Conservation (phyloP, 1,140 invertebrate genomes). For the Drosophila subpulchrella region DNA sequence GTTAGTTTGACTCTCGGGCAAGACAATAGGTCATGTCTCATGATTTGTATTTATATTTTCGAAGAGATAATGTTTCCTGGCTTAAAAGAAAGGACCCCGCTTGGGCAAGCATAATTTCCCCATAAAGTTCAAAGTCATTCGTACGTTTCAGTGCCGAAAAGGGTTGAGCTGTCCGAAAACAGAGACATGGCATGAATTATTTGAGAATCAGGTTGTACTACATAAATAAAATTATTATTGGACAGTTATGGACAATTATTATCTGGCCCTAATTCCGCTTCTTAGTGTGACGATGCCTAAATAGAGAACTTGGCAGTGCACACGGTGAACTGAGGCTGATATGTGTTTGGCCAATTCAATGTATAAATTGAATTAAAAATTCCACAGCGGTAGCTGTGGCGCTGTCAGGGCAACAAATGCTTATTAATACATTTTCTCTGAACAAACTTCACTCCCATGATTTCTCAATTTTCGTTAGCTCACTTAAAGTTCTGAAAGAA, state of each 20-base stretch:
- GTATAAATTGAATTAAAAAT: constrained; percentile 65
- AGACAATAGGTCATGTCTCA: constrained; percentile 32
- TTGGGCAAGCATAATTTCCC: constrained; percentile 57
- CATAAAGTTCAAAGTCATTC: constrained; percentile 77
- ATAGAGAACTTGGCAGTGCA: constrained; percentile 32
- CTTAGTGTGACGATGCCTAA: constrained; percentile 11
- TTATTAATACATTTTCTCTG: constrained; percentile 73
- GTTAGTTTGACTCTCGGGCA: constrained; percentile 5
- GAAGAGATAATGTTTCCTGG: constrained; percentile 37
- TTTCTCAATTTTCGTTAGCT: constrained; percentile 61
- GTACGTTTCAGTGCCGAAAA: constrained; percentile 49
- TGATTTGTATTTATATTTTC: constrained; percentile 48
- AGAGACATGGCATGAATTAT: constrained; percentile 62
- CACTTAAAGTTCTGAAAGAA: constrained; percentile 69
- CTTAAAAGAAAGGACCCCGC: constrained; percentile 12
- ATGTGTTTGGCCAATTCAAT: constrained; percentile 36
- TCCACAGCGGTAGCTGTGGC: constrained; percentile 29
- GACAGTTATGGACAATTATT: no score
- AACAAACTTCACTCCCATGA: constrained; percentile 80
- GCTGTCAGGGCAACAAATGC: constrained; percentile 44
- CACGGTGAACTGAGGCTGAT: constrained; percentile 7
- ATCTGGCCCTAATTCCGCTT: constrained; percentile 12
- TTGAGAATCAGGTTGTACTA: constrained; percentile 24
- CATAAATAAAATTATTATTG: constrained; percentile 54
- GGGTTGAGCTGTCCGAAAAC: constrained; percentile 52